Evolutionary conservation across 2,888 invertebrate species (phyloP).

Genomic region (Sarcophaga carnaria): DNA sequence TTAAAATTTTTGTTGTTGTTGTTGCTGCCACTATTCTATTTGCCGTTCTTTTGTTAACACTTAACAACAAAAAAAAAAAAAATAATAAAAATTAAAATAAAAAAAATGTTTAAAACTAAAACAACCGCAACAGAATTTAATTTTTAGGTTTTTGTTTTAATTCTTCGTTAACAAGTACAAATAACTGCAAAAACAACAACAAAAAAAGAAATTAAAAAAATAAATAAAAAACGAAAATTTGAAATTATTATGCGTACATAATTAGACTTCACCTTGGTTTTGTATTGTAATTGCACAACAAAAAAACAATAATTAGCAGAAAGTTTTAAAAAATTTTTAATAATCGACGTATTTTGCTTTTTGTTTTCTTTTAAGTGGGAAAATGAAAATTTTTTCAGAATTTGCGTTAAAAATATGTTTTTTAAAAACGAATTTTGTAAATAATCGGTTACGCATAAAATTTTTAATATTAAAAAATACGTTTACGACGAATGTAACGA

Average conservation of each 20-base stretch:
- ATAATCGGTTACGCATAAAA: no score
- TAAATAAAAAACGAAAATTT: not conserved
- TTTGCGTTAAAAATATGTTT: no score
- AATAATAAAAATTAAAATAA: no score
- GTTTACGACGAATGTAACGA: no score
- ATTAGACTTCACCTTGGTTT: slow-evolving; percentile 71
- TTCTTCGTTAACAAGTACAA: slow-evolving; percentile 48
- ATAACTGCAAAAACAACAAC: slow-evolving; percentile 42
- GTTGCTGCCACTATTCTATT: not conserved
- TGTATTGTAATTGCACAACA: slow-evolving; percentile 8
- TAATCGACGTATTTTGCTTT: not conserved
- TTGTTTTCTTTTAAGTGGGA: no score
- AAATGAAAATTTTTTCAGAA: no score
- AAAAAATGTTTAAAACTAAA: not conserved
- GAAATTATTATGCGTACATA: slow-evolving; percentile 26
- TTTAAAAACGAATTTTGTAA: no score
- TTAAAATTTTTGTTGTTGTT: no score
- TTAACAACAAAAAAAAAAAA: not conserved
- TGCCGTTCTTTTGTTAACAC: not conserved
- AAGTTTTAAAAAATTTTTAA: slow-evolving; percentile 30
- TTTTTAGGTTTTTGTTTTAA: not conserved
- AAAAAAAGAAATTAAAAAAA: slow-evolving; percentile 3
- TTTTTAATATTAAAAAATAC: no score
- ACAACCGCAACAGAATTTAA: not conserved
- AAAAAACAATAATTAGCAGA: slow-evolving; percentile 22